Evolutionary conservation across 2,113 vertebrate genomes (phyloP).

Genomic region (Rallus limicola): DNA sequence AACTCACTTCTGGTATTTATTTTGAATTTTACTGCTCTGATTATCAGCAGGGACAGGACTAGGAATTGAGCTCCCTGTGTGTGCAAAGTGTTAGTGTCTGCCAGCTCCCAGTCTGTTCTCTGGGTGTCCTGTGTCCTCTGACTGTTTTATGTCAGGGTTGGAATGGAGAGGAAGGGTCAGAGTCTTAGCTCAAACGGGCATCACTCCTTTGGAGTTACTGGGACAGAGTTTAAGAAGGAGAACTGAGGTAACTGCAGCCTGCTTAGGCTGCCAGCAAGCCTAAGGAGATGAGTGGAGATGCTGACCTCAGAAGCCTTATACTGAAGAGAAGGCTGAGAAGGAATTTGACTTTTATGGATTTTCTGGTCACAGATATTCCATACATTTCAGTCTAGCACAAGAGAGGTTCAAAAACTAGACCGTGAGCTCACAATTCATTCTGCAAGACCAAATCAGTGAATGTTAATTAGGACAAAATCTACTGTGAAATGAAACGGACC

Average conservation of each 20-base stretch:
- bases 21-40: neutral
- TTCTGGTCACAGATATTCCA: neutral
- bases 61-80: neutral
- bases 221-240: neutral
- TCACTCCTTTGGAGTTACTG: neutral
- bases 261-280: rapidly evolving
- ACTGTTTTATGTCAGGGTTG: neutral
- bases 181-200: neutral
- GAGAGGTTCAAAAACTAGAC: neutral
- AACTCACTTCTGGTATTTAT: neutral
- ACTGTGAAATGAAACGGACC: neutral
- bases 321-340: neutral
- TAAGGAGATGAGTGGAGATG: neutral
- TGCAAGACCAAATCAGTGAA: neutral
- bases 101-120: neutral
- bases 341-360: neutral
- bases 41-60: neutral
- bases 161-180: neutral
- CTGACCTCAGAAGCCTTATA: neutral
- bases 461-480: neutral
- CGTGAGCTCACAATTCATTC: neutral
- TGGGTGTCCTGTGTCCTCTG: neutral
- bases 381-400: neutral
- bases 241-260: neutral
- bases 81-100: neutral